These are phyloP conservation scores for Barypeithes pellucidus DNA, from an alignment of 2,888 invertebrate species.

Conservation along the genomic window DNA sequence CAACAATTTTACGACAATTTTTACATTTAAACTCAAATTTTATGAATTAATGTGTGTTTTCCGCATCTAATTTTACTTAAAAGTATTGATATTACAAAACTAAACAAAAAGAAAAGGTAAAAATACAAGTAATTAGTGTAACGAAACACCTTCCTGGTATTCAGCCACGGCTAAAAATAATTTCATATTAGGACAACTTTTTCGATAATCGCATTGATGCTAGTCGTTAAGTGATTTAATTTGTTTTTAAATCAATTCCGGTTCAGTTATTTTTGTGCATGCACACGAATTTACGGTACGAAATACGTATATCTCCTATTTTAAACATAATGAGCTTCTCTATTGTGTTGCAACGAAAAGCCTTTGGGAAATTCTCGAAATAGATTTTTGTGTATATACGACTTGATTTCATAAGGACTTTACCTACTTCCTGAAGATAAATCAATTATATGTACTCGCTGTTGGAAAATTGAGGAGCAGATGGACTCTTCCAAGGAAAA, in stretches of 20 bases:
- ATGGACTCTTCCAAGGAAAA: not conserved
- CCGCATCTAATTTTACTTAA: too few species aligned
- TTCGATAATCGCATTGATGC: too few species aligned
- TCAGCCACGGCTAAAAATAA: too few species aligned
- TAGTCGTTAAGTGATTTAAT: slow-evolving; percentile 20
- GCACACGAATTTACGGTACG: too few species aligned
- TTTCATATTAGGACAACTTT: too few species aligned
- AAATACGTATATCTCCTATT: slow-evolving; percentile 28
- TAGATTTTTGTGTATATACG: slow-evolving; percentile 30
- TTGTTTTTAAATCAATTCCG: slow-evolving; percentile 20
- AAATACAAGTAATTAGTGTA: too few species aligned
- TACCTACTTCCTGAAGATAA: slow-evolving; percentile 13
- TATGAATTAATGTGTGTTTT: too few species aligned
- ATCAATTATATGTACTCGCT: slow-evolving; percentile 18
- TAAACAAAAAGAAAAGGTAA: too few species aligned
- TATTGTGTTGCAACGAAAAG: slow-evolving; percentile 34
- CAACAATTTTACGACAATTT: too few species aligned
- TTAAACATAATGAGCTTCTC: slow-evolving; percentile 43
- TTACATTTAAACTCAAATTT: too few species aligned
- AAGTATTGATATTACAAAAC: too few species aligned
- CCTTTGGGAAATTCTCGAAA: slow-evolving; percentile 31
- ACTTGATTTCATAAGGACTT: slow-evolving; percentile 22
- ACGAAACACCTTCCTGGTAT: too few species aligned
- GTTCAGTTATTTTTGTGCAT: slow-evolving; percentile 33
- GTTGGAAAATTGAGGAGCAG: slow-evolving; percentile 9